A percentile compares a stretch with the other conserved stretches of the same genome.
Conservation (phyloP, 2,888 invertebrate genomes). For the Lottia scabra region DNA sequence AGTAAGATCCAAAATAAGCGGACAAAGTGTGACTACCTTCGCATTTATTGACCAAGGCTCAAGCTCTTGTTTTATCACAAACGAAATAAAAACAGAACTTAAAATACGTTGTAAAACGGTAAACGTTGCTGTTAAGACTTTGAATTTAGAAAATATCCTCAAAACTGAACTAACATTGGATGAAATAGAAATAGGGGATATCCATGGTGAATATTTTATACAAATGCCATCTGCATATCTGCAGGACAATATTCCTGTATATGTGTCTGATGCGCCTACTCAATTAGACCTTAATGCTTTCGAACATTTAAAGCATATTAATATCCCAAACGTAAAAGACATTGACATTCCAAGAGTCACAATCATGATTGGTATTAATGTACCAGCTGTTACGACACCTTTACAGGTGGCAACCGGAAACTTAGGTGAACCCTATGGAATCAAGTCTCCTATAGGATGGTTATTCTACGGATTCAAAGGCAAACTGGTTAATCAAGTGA, state of each 20-base stretch:
- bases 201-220: background rate
- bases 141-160: background rate
- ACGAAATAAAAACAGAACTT: too few species aligned
- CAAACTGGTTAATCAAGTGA: background rate
- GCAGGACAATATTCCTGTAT: background rate
- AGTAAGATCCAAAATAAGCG: background rate
- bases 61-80: slow-evolving; percentile 10
- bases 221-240: background rate
- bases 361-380: background rate
- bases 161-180: background rate
- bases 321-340: background rate
- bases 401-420: background rate
- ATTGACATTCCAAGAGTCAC: background rate
- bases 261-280: background rate
- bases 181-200: background rate
- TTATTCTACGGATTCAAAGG: background rate
- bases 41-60: slow-evolving; percentile 17
- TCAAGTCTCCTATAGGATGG: background rate
- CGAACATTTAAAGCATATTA: background rate
- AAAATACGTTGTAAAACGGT: slow-evolving; percentile 1
- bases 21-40: slow-evolving; percentile 6
- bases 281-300: background rate
- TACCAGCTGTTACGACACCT: background rate
- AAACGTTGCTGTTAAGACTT: slow-evolving; percentile 9
- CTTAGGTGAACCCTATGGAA: background rate